Evolutionary conservation across 2,797 vertebrate genomes (phyloP).

Genomic region (Alcedo quadribrachys): DNA sequence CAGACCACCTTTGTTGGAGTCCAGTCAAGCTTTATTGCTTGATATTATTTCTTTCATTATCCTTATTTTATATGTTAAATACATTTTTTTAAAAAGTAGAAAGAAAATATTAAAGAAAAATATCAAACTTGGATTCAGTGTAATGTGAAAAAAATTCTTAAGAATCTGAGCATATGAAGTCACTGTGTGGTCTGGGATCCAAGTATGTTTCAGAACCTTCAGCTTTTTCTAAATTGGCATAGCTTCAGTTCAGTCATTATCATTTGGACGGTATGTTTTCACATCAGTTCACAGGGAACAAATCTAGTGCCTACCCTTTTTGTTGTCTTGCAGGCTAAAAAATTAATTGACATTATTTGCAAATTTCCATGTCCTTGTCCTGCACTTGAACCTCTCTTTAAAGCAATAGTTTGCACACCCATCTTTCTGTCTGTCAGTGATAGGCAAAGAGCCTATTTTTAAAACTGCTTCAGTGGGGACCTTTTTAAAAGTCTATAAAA

Average conservation of each 20-base stretch:
- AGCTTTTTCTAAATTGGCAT: background rate
- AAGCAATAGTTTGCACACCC: background rate
- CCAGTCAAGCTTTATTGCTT: background rate
- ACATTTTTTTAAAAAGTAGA: background rate
- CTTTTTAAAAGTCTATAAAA: background rate
- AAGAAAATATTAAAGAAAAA: background rate
- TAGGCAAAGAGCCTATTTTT: background rate
- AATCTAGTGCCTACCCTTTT: background rate
- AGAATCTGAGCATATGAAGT: background rate
- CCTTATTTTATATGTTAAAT: background rate
- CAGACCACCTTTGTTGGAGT: background rate
- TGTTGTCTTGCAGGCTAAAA: background rate
- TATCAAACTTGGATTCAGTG: background rate
- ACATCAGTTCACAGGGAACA: background rate
- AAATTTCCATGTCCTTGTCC: background rate
- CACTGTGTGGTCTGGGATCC: background rate
- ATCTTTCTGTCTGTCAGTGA: background rate
- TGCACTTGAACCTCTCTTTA: background rate
- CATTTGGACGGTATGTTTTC: background rate
- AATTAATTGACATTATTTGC: background rate
- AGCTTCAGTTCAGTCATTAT: background rate
- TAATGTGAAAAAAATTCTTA: background rate
- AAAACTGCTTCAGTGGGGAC: background rate
- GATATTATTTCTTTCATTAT: background rate
- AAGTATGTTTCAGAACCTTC: background rate